These are phyloP conservation scores for Chymomyza amoena DNA, from an alignment of 2,888 invertebrate genomes.

Conservation along the genomic window DNA sequence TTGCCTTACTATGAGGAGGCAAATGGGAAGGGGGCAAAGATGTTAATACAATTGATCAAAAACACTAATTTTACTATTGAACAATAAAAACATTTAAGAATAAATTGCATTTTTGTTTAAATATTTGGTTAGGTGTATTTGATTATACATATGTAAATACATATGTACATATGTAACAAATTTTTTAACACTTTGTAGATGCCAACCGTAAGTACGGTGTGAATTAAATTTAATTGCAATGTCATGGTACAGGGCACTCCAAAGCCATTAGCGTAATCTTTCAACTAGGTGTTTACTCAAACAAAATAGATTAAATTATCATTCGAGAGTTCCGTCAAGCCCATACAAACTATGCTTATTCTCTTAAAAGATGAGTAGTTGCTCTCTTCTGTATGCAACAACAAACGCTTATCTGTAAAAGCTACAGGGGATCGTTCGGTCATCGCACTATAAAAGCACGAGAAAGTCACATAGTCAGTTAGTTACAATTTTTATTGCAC, in stretches of 20 bases:
- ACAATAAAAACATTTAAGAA: not conserved
- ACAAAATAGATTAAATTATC: no score
- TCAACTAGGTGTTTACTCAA: no score
- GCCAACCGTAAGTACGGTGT: no score
- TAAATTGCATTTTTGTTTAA: not conserved
- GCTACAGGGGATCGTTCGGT: no score
- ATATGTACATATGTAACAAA: no score
- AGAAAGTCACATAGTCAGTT: not conserved
- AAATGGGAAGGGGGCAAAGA: constrained; percentile 48
- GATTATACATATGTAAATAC: no score
- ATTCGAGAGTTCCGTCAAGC: not conserved
- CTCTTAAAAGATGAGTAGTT: not conserved
- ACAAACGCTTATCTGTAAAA: not conserved
- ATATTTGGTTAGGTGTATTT: no score
- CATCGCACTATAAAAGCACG: not conserved
- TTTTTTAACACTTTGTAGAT: no score
- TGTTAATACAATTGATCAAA: constrained; percentile 44
- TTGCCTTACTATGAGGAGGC: constrained; percentile 70
- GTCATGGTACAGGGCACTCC: no score
- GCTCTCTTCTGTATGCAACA: not conserved
- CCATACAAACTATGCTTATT: not conserved
- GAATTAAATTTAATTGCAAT: no score
- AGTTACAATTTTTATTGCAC: not conserved
- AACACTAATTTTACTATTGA: constrained; percentile 53
- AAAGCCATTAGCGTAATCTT: no score